phyloP scores from a whole-genome alignment of 1,140 invertebrate genomes.

The Triops longicaudatus region DNA sequence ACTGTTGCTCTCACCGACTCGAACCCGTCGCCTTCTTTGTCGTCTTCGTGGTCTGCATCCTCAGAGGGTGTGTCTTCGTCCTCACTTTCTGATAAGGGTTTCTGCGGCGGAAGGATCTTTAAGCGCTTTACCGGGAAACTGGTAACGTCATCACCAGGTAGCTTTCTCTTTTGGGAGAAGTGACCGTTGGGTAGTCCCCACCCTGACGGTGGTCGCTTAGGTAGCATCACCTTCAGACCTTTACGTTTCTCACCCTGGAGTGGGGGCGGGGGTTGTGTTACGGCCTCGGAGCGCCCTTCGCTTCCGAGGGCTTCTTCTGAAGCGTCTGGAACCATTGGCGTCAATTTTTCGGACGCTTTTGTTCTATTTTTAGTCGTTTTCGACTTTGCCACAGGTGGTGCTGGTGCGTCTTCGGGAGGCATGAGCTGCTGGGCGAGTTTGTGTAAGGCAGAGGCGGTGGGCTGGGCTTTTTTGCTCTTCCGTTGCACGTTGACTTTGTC shows the following conservation, averaged over 20 bases:
- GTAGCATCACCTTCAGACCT: background rate
- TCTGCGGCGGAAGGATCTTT: background rate
- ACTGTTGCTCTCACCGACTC: background rate
- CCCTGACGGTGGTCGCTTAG: background rate
- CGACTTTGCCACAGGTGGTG: background rate
- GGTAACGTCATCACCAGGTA: background rate
- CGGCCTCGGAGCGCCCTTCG: background rate
- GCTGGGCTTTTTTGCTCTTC: background rate
- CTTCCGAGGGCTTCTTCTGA: background rate
- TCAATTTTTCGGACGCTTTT: background rate
- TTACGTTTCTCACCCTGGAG: background rate
- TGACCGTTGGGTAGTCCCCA: background rate
- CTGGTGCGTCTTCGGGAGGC: background rate
- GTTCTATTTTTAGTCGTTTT: background rate
- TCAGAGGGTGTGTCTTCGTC: background rate
- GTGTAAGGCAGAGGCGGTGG: conserved; percentile 1
- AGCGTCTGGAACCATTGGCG: background rate
- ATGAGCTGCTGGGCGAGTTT: background rate
- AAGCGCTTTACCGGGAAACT: background rate
- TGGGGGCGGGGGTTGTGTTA: background rate
- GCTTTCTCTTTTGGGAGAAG: background rate
- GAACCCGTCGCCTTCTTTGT: conserved; percentile 18
- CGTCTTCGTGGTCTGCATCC: background rate
- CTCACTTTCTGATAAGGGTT: background rate
- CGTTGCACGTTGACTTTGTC: background rate